A percentile compares a stretch with the other conserved stretches of the same genome.
Conservation (phyloP, 2,888 invertebrate genomes). For the Hirudinaria manillensis region DNA sequence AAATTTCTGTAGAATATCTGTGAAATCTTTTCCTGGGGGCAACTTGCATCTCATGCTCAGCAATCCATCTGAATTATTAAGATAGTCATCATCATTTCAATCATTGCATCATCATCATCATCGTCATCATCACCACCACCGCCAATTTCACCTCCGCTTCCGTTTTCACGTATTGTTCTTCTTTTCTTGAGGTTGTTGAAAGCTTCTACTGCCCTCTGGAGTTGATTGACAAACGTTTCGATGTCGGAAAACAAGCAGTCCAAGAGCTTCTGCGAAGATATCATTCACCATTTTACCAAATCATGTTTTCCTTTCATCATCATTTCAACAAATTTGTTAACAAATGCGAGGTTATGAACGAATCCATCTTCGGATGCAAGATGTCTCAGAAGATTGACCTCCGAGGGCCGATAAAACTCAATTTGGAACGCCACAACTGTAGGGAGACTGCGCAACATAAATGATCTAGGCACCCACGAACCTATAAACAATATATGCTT, state of each 20-base stretch:
- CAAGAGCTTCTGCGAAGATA: conserved; percentile 61
- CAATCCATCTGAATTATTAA: conserved; percentile 71
- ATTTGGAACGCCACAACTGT: too few species aligned
- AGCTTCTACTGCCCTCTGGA: conserved; percentile 93
- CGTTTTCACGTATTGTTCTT: conserved; percentile 57
- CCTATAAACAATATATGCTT: too few species aligned
- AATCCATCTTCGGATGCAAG: too few species aligned
- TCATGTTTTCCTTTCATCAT: too few species aligned
- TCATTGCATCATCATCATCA: too few species aligned
- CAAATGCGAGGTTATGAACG: too few species aligned
- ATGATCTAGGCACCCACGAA: too few species aligned
- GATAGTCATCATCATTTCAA: too few species aligned
- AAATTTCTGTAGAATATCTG: conserved; percentile 96
- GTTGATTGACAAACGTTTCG: conserved; percentile 92
- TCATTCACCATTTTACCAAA: background rate
- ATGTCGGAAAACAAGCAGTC: conserved; percentile 98
- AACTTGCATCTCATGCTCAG: conserved; percentile 87
- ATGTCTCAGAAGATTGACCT: too few species aligned
- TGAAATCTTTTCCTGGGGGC: conserved; percentile 89
- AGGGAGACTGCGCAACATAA: too few species aligned
- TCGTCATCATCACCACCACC: background rate
- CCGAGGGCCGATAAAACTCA: too few species aligned
- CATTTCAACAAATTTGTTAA: too few species aligned
- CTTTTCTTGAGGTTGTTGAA: conserved; percentile 84
- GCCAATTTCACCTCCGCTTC: conserved; percentile 15